Evolutionary conservation across 2,797 vertebrate genomes (phyloP).

Genomic region (Tokudaia tokunoshimensis): DNA sequence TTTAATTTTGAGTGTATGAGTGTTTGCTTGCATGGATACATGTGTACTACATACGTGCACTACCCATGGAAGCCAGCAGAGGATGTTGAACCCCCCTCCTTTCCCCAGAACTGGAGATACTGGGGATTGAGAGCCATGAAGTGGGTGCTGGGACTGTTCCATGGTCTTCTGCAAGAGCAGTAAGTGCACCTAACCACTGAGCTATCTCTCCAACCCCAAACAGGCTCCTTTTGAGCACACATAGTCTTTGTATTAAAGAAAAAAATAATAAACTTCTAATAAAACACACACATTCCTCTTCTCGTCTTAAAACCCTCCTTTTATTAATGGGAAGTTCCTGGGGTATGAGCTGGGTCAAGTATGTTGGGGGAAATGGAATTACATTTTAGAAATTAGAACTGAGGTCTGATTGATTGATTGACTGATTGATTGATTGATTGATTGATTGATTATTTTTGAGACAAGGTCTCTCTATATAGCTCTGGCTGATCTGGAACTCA

Average conservation of each 20-base stretch:
- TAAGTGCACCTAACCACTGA: not conserved
- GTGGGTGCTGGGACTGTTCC: not conserved
- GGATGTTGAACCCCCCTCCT: not conserved
- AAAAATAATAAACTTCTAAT: not conserved
- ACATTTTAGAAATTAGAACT: conserved; percentile 48
- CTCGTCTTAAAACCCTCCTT: not conserved
- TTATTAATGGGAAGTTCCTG: conserved; percentile 3
- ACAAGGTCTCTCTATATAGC: not conserved
- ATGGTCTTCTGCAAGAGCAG: not conserved
- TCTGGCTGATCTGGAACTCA: not conserved
- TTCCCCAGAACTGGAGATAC: not conserved
- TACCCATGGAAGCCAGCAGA: not conserved
- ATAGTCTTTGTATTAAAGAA: conserved; percentile 53
- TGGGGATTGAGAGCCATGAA: not conserved
- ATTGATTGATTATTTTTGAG: too few species aligned
- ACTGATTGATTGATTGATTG: not conserved
- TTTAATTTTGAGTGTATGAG: not conserved
- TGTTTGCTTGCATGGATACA: not conserved
- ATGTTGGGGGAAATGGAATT: conserved; percentile 29
- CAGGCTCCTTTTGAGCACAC: not conserved
- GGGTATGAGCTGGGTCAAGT: not conserved
- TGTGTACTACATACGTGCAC: not conserved
- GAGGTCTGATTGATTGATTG: not conserved
- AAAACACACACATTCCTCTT: conserved; percentile 10
- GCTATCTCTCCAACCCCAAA: not conserved